phyloP scores from a whole-genome alignment of 2,797 vertebrate species.

The Zalophus californianus region DNA sequence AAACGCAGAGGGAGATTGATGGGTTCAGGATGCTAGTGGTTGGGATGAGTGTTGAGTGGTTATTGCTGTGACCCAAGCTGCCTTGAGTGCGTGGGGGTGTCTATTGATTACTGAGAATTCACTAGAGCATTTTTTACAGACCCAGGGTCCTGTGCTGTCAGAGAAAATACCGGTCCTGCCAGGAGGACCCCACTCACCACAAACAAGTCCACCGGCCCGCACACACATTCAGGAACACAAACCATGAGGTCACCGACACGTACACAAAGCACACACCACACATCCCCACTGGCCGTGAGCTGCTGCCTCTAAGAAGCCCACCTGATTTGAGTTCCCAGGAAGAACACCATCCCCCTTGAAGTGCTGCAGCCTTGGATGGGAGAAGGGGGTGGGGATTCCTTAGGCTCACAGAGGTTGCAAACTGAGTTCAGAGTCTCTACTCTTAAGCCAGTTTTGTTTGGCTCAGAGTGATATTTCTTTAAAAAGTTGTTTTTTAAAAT shows the following conservation, averaged over 20 bases:
- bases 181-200: not conserved
- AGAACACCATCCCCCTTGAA: not conserved
- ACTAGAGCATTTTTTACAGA: not conserved
- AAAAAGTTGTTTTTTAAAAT: conserved; percentile 31
- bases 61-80: conserved; percentile 82
- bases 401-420: not conserved
- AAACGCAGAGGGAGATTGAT: not conserved
- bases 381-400: not conserved
- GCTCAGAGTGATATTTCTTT: conserved; percentile 52
- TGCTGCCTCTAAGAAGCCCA: not conserved
- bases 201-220: not conserved
- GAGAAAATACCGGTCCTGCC: conserved; percentile 37
- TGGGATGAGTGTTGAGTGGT: conserved; percentile 39
- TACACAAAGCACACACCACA: not conserved
- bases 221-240: not conserved
- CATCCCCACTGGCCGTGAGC: not conserved
- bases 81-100: conserved; percentile 34
- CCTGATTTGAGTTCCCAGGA: not conserved
- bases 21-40: not conserved
- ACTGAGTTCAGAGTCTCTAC: not conserved
- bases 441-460: not conserved
- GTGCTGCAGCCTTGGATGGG: not conserved
- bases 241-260: not conserved
- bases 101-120: not conserved
- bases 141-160: not conserved